Evolutionary conservation across 2,888 invertebrate species (phyloP).

Genomic region (Eilema sororculum): DNA sequence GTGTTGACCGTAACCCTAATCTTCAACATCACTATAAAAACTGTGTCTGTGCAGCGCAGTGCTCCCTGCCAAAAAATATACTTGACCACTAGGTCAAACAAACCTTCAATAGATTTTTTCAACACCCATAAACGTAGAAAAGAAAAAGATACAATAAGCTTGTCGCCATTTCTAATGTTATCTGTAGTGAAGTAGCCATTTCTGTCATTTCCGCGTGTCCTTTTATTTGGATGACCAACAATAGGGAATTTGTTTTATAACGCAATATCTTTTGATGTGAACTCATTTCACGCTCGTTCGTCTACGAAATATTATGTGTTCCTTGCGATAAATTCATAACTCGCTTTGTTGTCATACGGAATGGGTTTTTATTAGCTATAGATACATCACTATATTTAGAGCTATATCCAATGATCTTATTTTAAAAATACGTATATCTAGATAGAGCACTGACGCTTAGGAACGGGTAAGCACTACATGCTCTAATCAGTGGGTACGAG

Average conservation of each 20-base stretch:
- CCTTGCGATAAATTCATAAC: conserved; percentile 38
- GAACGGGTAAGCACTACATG: too few species aligned
- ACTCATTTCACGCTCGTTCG: conserved; percentile 53
- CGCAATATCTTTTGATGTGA: conserved; percentile 51
- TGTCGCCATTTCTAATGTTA: conserved; percentile 34
- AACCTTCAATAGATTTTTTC: background rate
- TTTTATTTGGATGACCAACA: conserved; percentile 47
- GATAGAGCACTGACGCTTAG: too few species aligned
- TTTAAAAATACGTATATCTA: too few species aligned
- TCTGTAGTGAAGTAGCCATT: conserved; percentile 27
- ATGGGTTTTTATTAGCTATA: background rate
- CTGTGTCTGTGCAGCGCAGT: background rate
- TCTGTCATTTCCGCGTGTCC: conserved; percentile 30
- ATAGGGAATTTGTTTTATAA: conserved; percentile 48
- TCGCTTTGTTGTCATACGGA: conserved; percentile 22
- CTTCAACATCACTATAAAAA: background rate
- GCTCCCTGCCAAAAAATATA: background rate
- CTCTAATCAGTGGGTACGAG: too few species aligned
- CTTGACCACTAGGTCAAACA: background rate
- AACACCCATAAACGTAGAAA: conserved; percentile 9
- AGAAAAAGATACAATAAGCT: conserved; percentile 24
- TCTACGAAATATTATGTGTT: conserved; percentile 42
- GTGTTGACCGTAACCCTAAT: background rate
- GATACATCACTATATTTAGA: too few species aligned
- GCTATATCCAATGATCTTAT: too few species aligned